Base-by-base conservation (phyloP, 2,113 vertebrate species). In the Zosterops japonicus region DNA sequence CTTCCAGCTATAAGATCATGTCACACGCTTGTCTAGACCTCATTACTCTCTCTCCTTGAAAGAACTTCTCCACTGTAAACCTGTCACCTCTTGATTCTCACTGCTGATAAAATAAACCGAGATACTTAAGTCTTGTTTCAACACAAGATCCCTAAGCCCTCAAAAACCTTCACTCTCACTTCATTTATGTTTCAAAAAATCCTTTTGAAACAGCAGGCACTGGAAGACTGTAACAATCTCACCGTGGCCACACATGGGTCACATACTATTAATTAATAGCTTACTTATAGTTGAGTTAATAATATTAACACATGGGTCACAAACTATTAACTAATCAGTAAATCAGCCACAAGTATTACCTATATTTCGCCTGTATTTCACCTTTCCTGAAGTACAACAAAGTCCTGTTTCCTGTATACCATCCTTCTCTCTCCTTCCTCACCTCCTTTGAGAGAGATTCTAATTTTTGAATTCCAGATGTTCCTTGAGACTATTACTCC, bases 41-140 rank as follows among this genome's bases (percentile, higher is more conserved):
- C 80, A 95, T 92, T 88, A 86, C 18, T 94, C 50, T 90, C 65
- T 90, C 90, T 83, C 59, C 79, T 83, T 88, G 75, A 87, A 94
- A 71, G 75, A 86, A 81, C 70, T 85, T 69, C 67, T 72, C 59
- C 78, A 59, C 63, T 59, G 50, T 88, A 96, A 94, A 92, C 57
- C 64, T 91, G 84, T 82, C 93, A 89, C 56, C 55, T 95, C 85
- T 83, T 88, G 90, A 93, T 94, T 93, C 85, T 93, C 82, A 46
- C 39, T 93, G 70, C 70, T 91, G 88, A 90, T 83, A 87, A 89
- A 95, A 95, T 70, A 86, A 92, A 92, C 88, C 31, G 67, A 93
- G 74, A 72, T 85, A 61, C 59, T 92, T 77, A 53, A 83, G 41
- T 59, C 68, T 86, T 90, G 50, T 83, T 92, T 88, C 59, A 83